Conservation (phyloP, 2,113 vertebrate genomes). For the Cyphomyrus discorhynchus region DNA sequence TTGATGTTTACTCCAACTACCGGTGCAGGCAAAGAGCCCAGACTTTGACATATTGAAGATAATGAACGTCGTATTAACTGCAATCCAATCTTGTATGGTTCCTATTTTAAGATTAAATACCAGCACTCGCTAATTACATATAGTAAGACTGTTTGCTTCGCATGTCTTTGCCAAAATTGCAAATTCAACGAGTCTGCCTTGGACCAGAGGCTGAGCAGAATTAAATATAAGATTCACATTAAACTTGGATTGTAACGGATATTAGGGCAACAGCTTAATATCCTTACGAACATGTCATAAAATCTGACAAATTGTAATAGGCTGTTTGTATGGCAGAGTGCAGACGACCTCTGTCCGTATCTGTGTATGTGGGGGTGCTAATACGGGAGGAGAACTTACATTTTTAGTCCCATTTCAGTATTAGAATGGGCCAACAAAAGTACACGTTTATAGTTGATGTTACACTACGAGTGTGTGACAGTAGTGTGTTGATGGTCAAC, state of each 20-base stretch:
- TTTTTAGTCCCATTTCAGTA: neutral
- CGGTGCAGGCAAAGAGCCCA: conserved; percentile 49
- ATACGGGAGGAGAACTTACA: neutral
- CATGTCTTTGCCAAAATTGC: conserved; percentile 39
- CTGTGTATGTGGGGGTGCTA: neutral
- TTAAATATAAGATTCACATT: neutral
- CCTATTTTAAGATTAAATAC: conserved; percentile 55
- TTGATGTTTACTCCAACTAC: conserved; percentile 35
- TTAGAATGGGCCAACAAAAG: neutral
- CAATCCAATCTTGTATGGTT: conserved; percentile 55
- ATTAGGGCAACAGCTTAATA: neutral
- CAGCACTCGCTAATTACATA: conserved; percentile 35
- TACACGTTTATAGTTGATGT: neutral
- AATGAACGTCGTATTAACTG: conserved; percentile 51
- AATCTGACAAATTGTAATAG: neutral
- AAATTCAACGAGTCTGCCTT: neutral
- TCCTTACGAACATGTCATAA: neutral
- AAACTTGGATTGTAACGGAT: neutral
- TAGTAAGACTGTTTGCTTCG: conserved; percentile 39
- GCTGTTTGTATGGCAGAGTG: neutral
- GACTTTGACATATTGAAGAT: conserved; percentile 52
- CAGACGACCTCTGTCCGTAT: neutral
- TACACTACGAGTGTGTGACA: neutral
- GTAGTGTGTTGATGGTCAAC: neutral
- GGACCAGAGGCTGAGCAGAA: neutral